Base-by-base conservation (phyloP, 2,113 vertebrate genomes). In the Murina feae region DNA sequence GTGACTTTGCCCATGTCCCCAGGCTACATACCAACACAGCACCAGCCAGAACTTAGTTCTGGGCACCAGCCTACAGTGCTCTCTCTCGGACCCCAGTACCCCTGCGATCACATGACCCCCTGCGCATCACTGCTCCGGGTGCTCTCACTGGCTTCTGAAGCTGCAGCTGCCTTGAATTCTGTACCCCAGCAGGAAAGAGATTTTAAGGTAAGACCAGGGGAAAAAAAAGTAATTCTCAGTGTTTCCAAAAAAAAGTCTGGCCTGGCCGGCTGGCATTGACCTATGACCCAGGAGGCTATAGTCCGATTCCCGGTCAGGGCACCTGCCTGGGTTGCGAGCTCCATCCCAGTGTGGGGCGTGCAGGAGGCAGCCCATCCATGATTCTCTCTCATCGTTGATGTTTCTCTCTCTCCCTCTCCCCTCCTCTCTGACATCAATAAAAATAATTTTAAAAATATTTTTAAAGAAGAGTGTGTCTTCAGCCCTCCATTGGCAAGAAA, bases 111-210 rank as follows among this genome's bases (percentile, higher is more conserved):
- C 9, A 0, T 0, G 17, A 25, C 2, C 23, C 68, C 23, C 28
- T 1, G 9, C 14, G 17, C 2, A 39, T n/a, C 42, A n/a, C 8
- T 18, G 23, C 32, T 2, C 1, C 0, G 0, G 16, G 12, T 20
- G 10, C 39, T 60, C 60, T 65, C 23, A 1, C 32, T 5, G 39
- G 44, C 58, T 69, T 32, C 30, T 96, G 32, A 25, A 55, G 21
- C 17, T 35, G 58, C 82, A 79, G 69, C 32, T 16, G 35, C 21
- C 89, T 82, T 30, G 6, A 86, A 51, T 75, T 79, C 78, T 66
- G 21, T 6, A 9, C 18, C 13, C 53, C 13, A 17, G 69, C 21
- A 53, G 47, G 49, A 81, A 65, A 83, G 44, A 58, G 32, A 32
- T 25, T 65, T 68, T 37, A 76, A 90, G 53, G 58, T 35, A 60